Conservation (phyloP, 2,113 vertebrate genomes). For the Thymallus thymallus region DNA sequence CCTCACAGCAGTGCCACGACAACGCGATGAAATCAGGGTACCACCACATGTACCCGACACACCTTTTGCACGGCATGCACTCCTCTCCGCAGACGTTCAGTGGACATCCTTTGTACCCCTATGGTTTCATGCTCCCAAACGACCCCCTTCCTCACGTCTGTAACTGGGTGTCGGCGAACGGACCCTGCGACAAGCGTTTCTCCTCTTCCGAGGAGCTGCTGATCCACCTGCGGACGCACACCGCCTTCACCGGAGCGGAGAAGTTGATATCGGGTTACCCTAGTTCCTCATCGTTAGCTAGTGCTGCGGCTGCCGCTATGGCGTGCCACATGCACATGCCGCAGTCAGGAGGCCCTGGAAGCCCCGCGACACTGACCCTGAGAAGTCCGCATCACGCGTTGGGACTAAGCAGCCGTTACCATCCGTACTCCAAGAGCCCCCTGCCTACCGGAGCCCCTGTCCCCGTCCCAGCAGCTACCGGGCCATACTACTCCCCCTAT, state of each 20-base stretch:
- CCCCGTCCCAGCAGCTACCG: conserved; percentile 92
- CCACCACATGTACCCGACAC: conserved; percentile 92
- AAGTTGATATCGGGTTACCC: conserved; percentile 95
- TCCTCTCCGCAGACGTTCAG: conserved; percentile 88
- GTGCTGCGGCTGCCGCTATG: conserved; percentile 93
- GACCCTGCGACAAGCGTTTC: conserved; percentile 98
- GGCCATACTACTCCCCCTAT: conserved; percentile 97
- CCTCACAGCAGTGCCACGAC: conserved; percentile 82
- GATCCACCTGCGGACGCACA: conserved; percentile 98
- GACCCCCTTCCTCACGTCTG: conserved; percentile 96
- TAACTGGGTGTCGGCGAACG: conserved; percentile 98
- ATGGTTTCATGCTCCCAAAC: conserved; percentile 98
- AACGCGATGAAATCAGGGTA: conserved; percentile 91
- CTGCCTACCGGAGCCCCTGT: conserved; percentile 91
- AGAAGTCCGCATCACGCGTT: conserved; percentile 95
- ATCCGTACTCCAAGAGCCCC: conserved; percentile 98
- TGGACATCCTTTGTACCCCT: conserved; percentile 95
- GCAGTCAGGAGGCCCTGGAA: conserved; percentile 86
- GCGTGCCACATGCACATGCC: conserved; percentile 99
- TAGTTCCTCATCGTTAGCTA: conserved; percentile 91
- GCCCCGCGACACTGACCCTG: conserved; percentile 88
- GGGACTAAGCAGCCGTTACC: conserved; percentile 97
- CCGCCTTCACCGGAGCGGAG: conserved; percentile 94
- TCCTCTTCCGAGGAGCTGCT: conserved; percentile 95
- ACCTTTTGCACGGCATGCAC: conserved; percentile 89